Percentiles rank a stretch among this genome's conserved stretches.
Evolutionary conservation across 2,888 invertebrate species (phyloP).

Genomic region (Ptychoptera albimana): DNA sequence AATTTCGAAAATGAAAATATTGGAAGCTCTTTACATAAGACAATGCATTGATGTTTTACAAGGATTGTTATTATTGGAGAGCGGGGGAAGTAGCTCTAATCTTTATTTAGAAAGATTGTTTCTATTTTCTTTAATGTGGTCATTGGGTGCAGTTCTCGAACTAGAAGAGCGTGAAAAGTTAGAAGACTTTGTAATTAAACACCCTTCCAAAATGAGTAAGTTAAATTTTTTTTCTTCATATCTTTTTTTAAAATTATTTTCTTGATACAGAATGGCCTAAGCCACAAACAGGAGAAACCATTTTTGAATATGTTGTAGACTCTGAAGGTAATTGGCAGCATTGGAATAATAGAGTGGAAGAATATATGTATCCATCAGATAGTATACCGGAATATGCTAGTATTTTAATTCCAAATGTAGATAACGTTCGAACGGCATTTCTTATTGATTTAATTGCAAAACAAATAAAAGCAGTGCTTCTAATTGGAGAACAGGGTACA

Average conservation of each 20-base stretch:
- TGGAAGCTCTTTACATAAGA: conserved; percentile 60
- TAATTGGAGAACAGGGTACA: conserved; percentile 74
- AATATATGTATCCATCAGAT: conserved; percentile 50
- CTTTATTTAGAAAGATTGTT: conserved; percentile 54
- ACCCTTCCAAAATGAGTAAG: conserved; percentile 37
- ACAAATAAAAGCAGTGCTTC: conserved; percentile 56
- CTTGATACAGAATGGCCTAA: conserved; percentile 45
- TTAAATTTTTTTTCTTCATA: background rate
- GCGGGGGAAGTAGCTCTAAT: conserved; percentile 29
- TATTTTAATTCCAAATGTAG: conserved; percentile 69
- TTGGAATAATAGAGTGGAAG: conserved; percentile 54
- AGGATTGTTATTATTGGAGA: conserved; percentile 44
- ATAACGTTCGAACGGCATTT: conserved; percentile 63
- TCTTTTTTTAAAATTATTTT: background rate
- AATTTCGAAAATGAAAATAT: conserved; percentile 53
- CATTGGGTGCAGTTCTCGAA: conserved; percentile 60
- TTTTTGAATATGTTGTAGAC: conserved; percentile 61
- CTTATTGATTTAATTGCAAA: conserved; percentile 59
- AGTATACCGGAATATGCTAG: conserved; percentile 52
- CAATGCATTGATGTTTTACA: conserved; percentile 58
- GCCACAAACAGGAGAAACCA: conserved; percentile 44
- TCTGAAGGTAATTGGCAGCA: conserved; percentile 57
- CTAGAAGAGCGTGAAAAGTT: conserved; percentile 48
- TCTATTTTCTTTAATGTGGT: conserved; percentile 70
- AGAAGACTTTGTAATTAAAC: conserved; percentile 44